Percentiles rank a stretch among this genome's conserved stretches.
These are phyloP conservation scores for Caenorhabditis sp. DNA, from an alignment of 2,888 invertebrate genomes.

Conservation along the genomic window DNA sequence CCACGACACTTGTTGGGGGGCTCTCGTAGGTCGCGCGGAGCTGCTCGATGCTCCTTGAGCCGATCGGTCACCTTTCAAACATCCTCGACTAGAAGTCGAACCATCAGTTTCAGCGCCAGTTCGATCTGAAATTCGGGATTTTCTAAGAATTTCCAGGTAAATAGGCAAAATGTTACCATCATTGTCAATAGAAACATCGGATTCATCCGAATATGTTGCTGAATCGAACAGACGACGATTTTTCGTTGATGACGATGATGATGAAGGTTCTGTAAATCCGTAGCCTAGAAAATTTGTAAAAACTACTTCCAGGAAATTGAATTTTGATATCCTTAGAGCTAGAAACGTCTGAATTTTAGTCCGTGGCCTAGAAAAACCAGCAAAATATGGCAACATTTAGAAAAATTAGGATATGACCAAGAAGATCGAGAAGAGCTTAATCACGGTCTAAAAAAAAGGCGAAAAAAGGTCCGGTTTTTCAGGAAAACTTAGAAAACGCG, in stretches of 20 bases:
- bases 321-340: too few relatives aligned
- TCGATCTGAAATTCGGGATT: slow-evolving; percentile 34
- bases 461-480: too few relatives aligned
- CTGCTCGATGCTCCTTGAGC: slow-evolving; percentile 15
- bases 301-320: too few relatives aligned
- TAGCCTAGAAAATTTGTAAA: too few relatives aligned
- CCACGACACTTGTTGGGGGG: slow-evolving; percentile 54
- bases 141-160: neutral
- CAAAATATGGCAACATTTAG: too few relatives aligned
- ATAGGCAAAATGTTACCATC: slow-evolving; percentile 11
- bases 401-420: too few relatives aligned
- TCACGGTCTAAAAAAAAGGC: too few relatives aligned
- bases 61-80: slow-evolving; percentile 25
- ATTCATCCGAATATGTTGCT: slow-evolving; percentile 30
- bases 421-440: too few relatives aligned
- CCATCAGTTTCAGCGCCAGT: slow-evolving; percentile 40
- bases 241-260: slow-evolving; percentile 5
- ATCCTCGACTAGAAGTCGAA: slow-evolving; percentile 38
- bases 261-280: neutral
- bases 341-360: neutral
- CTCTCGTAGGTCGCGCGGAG: slow-evolving; percentile 13
- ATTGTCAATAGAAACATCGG: slow-evolving; percentile 33
- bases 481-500: too few relatives aligned
- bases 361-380: neutral
- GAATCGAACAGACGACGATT: slow-evolving; percentile 25